Conservation (phyloP, 2,888 invertebrate genomes). For the Escarpia spicata region DNA sequence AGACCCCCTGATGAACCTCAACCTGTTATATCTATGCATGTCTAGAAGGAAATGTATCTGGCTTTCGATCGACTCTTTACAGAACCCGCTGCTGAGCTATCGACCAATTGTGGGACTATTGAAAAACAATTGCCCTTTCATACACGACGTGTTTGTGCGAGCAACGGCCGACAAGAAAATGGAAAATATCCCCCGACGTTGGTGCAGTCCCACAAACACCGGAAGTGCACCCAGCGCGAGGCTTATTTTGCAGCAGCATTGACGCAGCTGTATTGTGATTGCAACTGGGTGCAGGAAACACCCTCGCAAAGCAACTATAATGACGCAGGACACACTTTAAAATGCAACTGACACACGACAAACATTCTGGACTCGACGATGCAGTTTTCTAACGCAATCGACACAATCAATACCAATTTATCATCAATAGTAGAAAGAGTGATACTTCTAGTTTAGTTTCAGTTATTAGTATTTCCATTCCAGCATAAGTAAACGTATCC, state of each 20-base stretch:
- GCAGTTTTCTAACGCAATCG: neutral
- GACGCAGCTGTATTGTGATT: neutral
- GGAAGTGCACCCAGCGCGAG: neutral
- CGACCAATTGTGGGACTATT: neutral
- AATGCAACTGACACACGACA: neutral
- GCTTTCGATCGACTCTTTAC: neutral
- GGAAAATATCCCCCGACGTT: neutral
- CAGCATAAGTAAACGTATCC: neutral
- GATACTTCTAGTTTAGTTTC: neutral
- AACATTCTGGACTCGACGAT: neutral
- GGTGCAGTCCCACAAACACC: neutral
- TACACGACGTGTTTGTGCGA: neutral
- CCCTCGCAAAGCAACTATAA: neutral
- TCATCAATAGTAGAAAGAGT: neutral
- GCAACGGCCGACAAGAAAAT: conserved; percentile 10
- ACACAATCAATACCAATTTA: neutral
- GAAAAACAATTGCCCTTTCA: neutral
- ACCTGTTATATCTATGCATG: neutral
- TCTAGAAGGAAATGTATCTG: neutral
- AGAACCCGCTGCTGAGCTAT: neutral
- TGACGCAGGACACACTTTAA: neutral
- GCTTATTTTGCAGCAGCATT: neutral
- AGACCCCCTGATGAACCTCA: neutral
- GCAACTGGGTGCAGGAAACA: neutral
- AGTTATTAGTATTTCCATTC: neutral